Conservation (phyloP, 2,113 vertebrate species). For the Melanostigma gelatinosum region DNA sequence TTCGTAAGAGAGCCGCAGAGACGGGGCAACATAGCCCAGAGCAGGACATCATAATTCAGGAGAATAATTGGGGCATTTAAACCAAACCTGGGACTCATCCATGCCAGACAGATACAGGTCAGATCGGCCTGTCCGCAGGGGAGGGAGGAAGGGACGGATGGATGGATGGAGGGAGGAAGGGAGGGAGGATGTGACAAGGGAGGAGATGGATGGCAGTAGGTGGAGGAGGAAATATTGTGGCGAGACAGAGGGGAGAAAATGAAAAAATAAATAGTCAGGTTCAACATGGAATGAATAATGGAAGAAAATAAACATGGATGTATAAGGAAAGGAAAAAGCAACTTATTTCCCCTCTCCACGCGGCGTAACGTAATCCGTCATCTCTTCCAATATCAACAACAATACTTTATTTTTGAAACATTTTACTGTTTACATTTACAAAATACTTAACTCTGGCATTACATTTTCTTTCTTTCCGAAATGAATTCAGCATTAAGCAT, state of each 20-base stretch:
- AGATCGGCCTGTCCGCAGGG: slow-evolving; percentile 69
- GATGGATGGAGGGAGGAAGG: slow-evolving; percentile 45
- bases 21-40: slow-evolving; percentile 53
- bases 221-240: slow-evolving; percentile 1
- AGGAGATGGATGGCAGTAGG: slow-evolving; percentile 42
- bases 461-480: not conserved
- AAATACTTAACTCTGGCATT: not conserved
- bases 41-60: slow-evolving; percentile 80
- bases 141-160: slow-evolving; percentile 48
- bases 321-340: not conserved
- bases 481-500: not conserved
- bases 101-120: slow-evolving; percentile 82
- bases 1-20: slow-evolving; percentile 66
- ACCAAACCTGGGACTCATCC: slow-evolving; percentile 77
- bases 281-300: not conserved
- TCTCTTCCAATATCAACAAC: not conserved
- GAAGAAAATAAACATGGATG: not conserved
- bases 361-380: too few relatives aligned
- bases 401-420: not conserved
- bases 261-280: slow-evolving; percentile 29
- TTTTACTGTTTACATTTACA: not conserved
- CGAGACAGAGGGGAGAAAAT: slow-evolving; percentile 22
- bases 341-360: slow-evolving; percentile 36
- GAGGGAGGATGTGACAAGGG: slow-evolving; percentile 43
- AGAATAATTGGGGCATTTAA: slow-evolving; percentile 81